A percentile compares a stretch with the other conserved stretches of the same genome.
Conservation (phyloP, 2,888 invertebrate species). For the Megaustenia siamemsis region DNA sequence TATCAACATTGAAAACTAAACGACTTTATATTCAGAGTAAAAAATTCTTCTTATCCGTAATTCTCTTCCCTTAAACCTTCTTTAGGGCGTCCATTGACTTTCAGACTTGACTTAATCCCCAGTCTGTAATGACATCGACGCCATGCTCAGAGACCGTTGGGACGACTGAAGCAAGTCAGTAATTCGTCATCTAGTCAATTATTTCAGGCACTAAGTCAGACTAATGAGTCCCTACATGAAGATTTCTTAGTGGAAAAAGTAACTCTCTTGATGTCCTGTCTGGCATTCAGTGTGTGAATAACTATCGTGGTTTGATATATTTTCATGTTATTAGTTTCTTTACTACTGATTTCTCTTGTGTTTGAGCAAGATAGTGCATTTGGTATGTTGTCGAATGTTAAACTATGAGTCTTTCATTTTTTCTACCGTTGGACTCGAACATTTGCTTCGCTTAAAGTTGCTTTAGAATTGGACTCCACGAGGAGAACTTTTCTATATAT, state of each 20-base stretch:
- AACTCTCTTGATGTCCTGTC: background rate
- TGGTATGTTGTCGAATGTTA: too few relatives aligned
- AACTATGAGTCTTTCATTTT: too few relatives aligned
- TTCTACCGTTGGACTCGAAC: too few relatives aligned
- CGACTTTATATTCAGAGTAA: background rate
- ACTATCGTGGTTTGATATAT: background rate
- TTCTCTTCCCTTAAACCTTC: conserved; percentile 22
- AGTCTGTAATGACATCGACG: conserved; percentile 29
- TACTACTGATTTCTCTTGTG: background rate
- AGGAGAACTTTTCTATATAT: too few relatives aligned
- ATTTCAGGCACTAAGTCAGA: conserved; percentile 34
- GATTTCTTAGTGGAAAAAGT: background rate
- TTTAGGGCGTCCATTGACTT: conserved; percentile 12
- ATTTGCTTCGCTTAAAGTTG: too few relatives aligned
- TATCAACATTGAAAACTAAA: background rate
- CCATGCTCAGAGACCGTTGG: background rate
- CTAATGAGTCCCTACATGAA: conserved; percentile 18
- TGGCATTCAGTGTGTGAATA: background rate
- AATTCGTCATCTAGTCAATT: conserved; percentile 14
- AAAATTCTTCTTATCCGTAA: conserved; percentile 28
- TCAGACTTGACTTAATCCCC: conserved; percentile 36
- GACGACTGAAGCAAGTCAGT: conserved; percentile 8
- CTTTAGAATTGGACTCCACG: too few relatives aligned
- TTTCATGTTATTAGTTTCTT: background rate
- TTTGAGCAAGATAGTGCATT: too few relatives aligned